A percentile compares a stretch with the other conserved stretches of the same genome.
Conservation (phyloP, 2,797 vertebrate genomes). For the Brotula barbata region DNA sequence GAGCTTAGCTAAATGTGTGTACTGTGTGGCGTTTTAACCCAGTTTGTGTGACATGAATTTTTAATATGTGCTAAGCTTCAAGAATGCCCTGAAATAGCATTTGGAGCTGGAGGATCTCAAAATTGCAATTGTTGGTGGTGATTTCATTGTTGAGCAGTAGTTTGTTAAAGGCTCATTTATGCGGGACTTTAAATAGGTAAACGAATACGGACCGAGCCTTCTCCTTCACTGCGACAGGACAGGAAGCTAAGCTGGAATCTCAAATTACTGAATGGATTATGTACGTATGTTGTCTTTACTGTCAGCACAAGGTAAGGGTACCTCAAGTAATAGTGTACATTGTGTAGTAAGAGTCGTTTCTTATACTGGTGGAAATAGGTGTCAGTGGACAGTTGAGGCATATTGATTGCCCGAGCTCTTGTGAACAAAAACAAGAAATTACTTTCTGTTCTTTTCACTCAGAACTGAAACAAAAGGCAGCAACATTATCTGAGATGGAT, state of each 20-base stretch:
- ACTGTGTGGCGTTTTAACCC: constrained; percentile 68
- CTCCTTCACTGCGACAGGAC: no score
- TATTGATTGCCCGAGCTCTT: constrained; percentile 23
- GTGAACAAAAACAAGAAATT: constrained; percentile 14
- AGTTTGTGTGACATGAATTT: constrained; percentile 74
- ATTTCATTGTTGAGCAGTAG: constrained; percentile 56
- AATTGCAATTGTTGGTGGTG: constrained; percentile 18
- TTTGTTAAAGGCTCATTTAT: constrained; percentile 31
- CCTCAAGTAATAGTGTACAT: background rate
- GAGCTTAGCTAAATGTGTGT: constrained; percentile 61
- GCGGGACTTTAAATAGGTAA: no score
- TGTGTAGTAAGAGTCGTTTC: constrained; percentile 16
- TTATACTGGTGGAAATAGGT: background rate
- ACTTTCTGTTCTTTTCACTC: background rate
- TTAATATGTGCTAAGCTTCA: constrained; percentile 63
- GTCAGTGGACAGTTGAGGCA: constrained; percentile 6
- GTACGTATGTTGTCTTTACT: constrained; percentile 2
- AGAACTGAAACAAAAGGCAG: constrained; percentile 7
- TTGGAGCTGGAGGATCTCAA: constrained; percentile 6
- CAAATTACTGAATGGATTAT: background rate
- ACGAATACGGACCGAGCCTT: no score
- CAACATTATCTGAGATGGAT: constrained; percentile 6
- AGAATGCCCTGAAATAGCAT: constrained; percentile 44
- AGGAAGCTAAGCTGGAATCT: no score
- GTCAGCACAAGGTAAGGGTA: background rate